These are phyloP conservation scores for Hedya salicella DNA, from an alignment of 2,888 invertebrate genomes.

Conservation along the genomic window DNA sequence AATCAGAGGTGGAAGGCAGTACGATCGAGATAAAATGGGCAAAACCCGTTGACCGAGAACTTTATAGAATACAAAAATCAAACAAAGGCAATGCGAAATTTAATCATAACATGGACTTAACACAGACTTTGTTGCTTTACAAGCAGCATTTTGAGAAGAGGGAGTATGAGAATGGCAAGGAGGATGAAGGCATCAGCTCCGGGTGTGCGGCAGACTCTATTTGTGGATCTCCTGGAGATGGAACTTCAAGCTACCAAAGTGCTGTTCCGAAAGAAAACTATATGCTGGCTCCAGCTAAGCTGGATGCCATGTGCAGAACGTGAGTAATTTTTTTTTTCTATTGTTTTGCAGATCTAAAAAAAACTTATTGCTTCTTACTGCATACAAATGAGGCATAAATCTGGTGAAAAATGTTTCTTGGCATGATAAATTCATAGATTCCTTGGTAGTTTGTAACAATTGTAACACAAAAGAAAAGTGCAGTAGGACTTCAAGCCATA, in stretches of 20 bases:
- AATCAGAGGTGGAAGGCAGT: conserved; percentile 78
- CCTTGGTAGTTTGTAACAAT: no score
- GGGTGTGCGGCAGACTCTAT: conserved; percentile 65
- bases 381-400: not conserved
- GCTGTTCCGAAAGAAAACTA: conserved; percentile 53
- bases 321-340: conserved; percentile 45
- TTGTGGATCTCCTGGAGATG: conserved; percentile 63
- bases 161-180: conserved; percentile 70
- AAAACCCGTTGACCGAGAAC: conserved; percentile 81
- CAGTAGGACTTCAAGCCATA: no score
- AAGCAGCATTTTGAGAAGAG: conserved; percentile 75
- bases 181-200: conserved; percentile 75
- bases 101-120: conserved; percentile 69
- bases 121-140: conserved; percentile 75
- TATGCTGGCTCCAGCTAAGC: conserved; percentile 69
- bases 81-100: conserved; percentile 79
- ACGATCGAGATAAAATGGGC: conserved; percentile 84
- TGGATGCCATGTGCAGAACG: conserved; percentile 77
- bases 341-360: not conserved
- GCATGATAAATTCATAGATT: no score
- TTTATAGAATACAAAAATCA: conserved; percentile 75
- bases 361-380: not conserved
- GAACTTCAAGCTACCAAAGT: conserved; percentile 47
- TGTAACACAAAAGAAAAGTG: no score
- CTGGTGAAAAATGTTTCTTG: no score